Base-by-base conservation (phyloP, 2,113 vertebrate genomes). In the Rostratula benghalensis region DNA sequence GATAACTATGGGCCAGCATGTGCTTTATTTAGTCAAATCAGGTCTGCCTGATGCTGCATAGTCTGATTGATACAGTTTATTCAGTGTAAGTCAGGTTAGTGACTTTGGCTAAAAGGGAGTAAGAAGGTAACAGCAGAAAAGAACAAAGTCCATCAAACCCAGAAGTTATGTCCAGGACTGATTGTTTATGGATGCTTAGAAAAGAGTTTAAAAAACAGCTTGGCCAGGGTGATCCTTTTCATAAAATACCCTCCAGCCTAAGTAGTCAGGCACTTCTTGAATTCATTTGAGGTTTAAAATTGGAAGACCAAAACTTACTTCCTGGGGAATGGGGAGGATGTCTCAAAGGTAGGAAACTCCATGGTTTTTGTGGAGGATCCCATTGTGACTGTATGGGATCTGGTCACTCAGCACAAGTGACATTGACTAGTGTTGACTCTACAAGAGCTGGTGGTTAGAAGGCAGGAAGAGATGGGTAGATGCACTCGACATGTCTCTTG, bases 11-110 rank as follows among this genome's bases (percentile, higher is more conserved):
- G 70, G n/a, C 39, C 53, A 85, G n/a, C 28, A 43, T 56, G 65
- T 69, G 39, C 61, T 61, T 90, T 76, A 79, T 92, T 79, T 90
- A 92, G 70, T 65, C 63, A 92, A 83, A 93, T 85, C 83, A 73
- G 39, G 53, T 76, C 45, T 82, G 75, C 7, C 45, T 88, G 50
- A 50, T 82, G 50, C 64, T 89, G 69, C 28, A 89, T 46, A 89
- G 91, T 82, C 61, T 69, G 33, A 37, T 7, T 73, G 85, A 76
- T 60, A 60, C 48, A 83, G 56, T 87, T 91, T 70, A 89, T 89
- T 75, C 51, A 65, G 67, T 24, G 41, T 79, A 81, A 91, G 48
- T 37, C 74, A 83, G 53, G 30, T 60, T 35, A 88, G 65, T 64
- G 43, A 48, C 65, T 93, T 87, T 76, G 57, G 39, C 43, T 90